Base-by-base conservation (phyloP, 2,113 vertebrate genomes). In the Sander lucioperca region DNA sequence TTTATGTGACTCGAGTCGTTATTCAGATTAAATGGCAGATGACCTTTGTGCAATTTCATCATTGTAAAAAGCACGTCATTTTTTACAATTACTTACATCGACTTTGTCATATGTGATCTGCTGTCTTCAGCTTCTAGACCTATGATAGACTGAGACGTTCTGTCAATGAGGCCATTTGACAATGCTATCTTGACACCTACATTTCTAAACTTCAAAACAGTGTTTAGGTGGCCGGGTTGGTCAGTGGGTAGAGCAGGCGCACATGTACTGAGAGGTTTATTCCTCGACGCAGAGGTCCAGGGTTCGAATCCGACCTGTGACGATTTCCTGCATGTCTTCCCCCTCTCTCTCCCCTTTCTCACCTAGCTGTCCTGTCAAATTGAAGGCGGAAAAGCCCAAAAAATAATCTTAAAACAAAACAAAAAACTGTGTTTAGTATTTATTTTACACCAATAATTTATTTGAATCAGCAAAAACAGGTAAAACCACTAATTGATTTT, bases 391-490 rank as follows among this genome's bases (percentile, higher is more conserved):
- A 27, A 27, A 27, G 27, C 27, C 27, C 2, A 27, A 27, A 25
- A 27, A 27, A 27, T 27, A 27, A 27, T 27, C 27, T 25, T 2
- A 25, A 27, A 27, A 27, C 25, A 25, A 27, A 27, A 27, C 27
- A 27, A 27, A 27, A 27, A 47, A 12, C 53, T 0, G 16, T 47
- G 23, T 36, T 51, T 19, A 59, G 7, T 19, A 19, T 18, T 67
- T 56, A 3, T 56, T 45, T 43, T 21, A 54, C n/a, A 56, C 50
- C 45, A 23, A 47, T 9, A n/a, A 9, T 27, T 27, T 65, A 21
- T 56, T 18, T 63, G 70, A 88, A 77, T 65, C 50, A 6, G 6
- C 11, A 15, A 30, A n/a, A 77, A 21, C 10, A 45, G 50, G 36
- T 23, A 2, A 63, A 50, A 39, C 66, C 69, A 15, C n/a, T 47